Evolutionary conservation across 2,888 invertebrate species (phyloP), one percentile per base, ranked within the genome.

Genomic region (Brachynemurus nebulosus): DNA sequence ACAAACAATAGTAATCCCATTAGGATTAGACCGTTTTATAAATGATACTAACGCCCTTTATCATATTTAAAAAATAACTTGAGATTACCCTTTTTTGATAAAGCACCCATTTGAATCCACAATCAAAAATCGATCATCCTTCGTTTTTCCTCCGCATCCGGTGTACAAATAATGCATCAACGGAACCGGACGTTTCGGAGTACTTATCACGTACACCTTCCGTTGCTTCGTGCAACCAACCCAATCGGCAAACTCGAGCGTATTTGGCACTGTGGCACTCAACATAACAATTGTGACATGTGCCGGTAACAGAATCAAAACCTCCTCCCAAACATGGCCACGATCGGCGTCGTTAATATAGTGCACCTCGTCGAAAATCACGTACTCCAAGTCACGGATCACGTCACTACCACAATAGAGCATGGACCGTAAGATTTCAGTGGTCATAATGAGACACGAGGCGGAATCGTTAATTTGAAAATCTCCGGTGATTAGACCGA

Each of bases 251-350:
- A 98, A 91, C 63, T 96, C 89, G 48, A 91, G 69, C 0, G 92
- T 86, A 63, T 99, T 99, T 1, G 97, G 97, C 18, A 97, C 97
- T 0, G 98, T 99, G 1, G 98, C 98, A 59, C 93, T 95, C 35
- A 99, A 67, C 79, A 98, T 84, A 21, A 99, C 92, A 48, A 99
- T 92, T 54, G 83, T 89, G 6, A 98, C 93, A 61, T 92, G 91
- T 5, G 84, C 78, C 0, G 98, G 97, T 42, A 98, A 66, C 60
- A 99, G 74, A 54, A 98, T 99, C 3, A 98, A 70, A 1, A 92
- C 93, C 66, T 99, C 97, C 65, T 98, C 98, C 98, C 98, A 99
- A 1, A 98, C 98, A 58, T 97, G 93, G 9, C 98, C 98, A 50
- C 98, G 71, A 68, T 93, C 91, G 34, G 81, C 76, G 66, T 99